These are phyloP conservation scores for Onychomys arenicola DNA, from an alignment of 2,797 vertebrate genomes.

Conservation along the genomic window DNA sequence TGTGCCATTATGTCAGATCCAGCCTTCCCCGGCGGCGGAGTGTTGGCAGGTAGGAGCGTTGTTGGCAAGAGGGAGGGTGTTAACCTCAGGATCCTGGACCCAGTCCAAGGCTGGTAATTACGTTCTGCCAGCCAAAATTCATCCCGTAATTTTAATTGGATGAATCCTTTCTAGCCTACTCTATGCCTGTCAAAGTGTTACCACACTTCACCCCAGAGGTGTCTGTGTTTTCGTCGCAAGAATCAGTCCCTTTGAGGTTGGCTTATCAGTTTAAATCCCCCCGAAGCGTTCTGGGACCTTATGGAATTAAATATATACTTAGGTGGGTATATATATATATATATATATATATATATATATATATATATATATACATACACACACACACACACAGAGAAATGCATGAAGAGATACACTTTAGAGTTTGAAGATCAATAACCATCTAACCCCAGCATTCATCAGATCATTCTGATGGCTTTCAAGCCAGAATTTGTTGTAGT, in stretches of 20 bases:
- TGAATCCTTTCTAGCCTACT: slow-evolving; percentile 82
- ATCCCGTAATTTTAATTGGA: slow-evolving; percentile 84
- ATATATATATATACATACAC: neutral
- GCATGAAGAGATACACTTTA: slow-evolving; percentile 30
- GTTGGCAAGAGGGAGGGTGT: slow-evolving; percentile 84
- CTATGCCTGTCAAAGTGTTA: slow-evolving; percentile 83
- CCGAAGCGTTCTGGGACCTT: slow-evolving; percentile 61
- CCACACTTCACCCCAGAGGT: slow-evolving; percentile 83
- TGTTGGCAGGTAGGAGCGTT: slow-evolving; percentile 84
- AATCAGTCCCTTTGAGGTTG: slow-evolving; percentile 80
- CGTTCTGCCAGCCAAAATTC: slow-evolving; percentile 84
- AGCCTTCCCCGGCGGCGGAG: slow-evolving; percentile 81
- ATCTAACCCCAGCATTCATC: slow-evolving; percentile 14
- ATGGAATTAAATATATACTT: slow-evolving; percentile 72
- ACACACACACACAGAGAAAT: too few relatives aligned
- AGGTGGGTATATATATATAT: neutral
- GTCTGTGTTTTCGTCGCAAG: slow-evolving; percentile 81
- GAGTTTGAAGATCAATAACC: slow-evolving; percentile 9
- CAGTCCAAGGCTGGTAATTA: slow-evolving; percentile 83
- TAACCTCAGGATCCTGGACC: slow-evolving; percentile 85
- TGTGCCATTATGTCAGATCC: slow-evolving; percentile 83
- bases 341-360: neutral
- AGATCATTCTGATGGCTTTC: slow-evolving; percentile 41
- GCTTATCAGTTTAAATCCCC: slow-evolving; percentile 78
- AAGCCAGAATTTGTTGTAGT: neutral